phyloP scores from a whole-genome alignment of 2,888 invertebrate genomes.

The Drosophila picticornis region DNA sequence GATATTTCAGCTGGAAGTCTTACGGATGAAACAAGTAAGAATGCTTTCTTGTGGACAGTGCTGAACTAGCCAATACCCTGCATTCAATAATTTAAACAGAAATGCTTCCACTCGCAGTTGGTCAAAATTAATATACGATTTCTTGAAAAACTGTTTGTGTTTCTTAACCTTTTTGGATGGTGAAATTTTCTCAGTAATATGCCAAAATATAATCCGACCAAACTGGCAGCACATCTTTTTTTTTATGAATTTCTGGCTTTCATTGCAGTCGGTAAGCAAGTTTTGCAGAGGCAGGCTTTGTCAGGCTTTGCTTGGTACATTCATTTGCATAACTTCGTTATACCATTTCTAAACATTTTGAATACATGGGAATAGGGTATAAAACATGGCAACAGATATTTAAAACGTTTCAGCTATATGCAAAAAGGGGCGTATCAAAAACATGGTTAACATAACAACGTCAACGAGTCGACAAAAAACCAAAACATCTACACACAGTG shows the following conservation, averaged over 20 bases:
- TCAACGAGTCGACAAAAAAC: slow-evolving; percentile 25
- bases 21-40: slow-evolving; percentile 34
- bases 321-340: not conserved
- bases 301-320: not conserved
- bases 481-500: slow-evolving; percentile 9
- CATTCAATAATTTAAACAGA: not conserved
- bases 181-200: not conserved
- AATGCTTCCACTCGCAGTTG: not conserved
- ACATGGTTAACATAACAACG: slow-evolving; percentile 47
- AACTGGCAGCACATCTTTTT: not conserved
- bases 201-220: not conserved
- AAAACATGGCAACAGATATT: slow-evolving; percentile 51
- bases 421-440: slow-evolving; percentile 36
- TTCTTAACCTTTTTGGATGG: not conserved
- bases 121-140: not conserved
- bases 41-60: not conserved
- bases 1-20: slow-evolving; percentile 61
- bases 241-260: too few species aligned
- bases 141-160: not conserved
- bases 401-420: slow-evolving; percentile 49
- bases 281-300: not conserved
- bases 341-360: not conserved
- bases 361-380: not conserved
- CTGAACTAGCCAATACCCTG: not conserved
- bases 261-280: not conserved